Evolutionary conservation across 2,113 vertebrate species (phyloP).

Genomic region (Phaethon lepturus): DNA sequence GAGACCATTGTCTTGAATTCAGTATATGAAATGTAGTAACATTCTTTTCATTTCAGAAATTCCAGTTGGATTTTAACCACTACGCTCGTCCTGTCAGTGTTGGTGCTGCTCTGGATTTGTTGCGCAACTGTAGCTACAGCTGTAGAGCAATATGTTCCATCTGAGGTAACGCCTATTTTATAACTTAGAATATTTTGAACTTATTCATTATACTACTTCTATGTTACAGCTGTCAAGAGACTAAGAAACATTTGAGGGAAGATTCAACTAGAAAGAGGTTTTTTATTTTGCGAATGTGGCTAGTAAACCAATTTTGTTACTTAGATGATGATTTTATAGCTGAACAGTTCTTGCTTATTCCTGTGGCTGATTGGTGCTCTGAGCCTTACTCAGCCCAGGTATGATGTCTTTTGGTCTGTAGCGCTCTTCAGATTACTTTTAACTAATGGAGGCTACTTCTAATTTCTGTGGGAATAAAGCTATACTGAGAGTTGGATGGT

Average conservation of each 20-base stretch:
- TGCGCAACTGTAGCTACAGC: conserved; percentile 97
- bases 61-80: conserved; percentile 95
- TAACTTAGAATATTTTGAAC: neutral
- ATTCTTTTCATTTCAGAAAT: conserved; percentile 80
- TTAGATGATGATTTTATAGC: neutral
- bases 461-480: neutral
- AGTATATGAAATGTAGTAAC: neutral
- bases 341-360: neutral
- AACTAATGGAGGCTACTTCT: neutral
- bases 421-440: neutral
- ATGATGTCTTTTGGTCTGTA: neutral
- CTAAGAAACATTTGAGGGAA: neutral
- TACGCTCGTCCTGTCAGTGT: conserved; percentile 89
- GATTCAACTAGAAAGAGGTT: neutral
- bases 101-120: conserved; percentile 97
- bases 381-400: neutral
- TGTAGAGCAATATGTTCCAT: conserved; percentile 92
- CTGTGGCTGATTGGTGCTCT: neutral
- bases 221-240: neutral
- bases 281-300: neutral
- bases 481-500: rapidly evolving
- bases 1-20: neutral
- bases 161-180: conserved; percentile 82
- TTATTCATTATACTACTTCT: neutral
- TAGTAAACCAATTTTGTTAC: neutral